Evolutionary conservation across 2,113 vertebrate species (phyloP), one percentile per base, ranked within the genome.

Genomic region (Rhea americana): DNA sequence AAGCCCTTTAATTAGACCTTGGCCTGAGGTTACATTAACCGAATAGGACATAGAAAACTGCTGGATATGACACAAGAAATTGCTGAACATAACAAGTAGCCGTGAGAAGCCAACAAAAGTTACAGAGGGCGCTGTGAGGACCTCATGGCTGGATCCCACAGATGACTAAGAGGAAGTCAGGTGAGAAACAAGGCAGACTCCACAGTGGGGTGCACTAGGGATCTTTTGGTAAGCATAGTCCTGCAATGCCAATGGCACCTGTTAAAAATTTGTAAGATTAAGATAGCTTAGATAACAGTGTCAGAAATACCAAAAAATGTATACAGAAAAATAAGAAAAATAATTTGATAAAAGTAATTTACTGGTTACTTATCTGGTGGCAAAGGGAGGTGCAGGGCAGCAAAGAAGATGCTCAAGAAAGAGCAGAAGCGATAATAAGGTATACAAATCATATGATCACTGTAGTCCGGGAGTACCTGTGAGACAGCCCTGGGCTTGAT

Each of bases 151-250:
- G n/a, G 17, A 30, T 22, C 9, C 80, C 22, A 56, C 11, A 65
- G 4, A 1, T 14, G 7, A 2, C 51, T 53, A 72, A 62, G 0
- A 0, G 18, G n/a, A 63, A 68, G 26, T 35, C 72, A 14, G 21
- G 30, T 68, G 43, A 68, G 20, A 43, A 67, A 16, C 0, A 5
- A 58, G 4, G 13, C 12, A 21, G 15, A 65, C 3, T 63, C 5
- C 20, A 77, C n/a, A 50, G 11, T 1, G 13, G 6, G 14, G 2
- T 77, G 3, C 4, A 30, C 0, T 35, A 5, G 2, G 7, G 2
- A 26, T 8, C 56, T 75, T 62, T 22, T 47, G 37, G 9, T 24
- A 7, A 8, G 5, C 48, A 39, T 8, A 16, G 7, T 70, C 45
- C 50, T 84, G 50, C 87, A 89, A 68, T 7, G 63, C 3, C 17